Base-by-base conservation (phyloP, 2,888 invertebrate genomes). In the Aradus depressus region DNA sequence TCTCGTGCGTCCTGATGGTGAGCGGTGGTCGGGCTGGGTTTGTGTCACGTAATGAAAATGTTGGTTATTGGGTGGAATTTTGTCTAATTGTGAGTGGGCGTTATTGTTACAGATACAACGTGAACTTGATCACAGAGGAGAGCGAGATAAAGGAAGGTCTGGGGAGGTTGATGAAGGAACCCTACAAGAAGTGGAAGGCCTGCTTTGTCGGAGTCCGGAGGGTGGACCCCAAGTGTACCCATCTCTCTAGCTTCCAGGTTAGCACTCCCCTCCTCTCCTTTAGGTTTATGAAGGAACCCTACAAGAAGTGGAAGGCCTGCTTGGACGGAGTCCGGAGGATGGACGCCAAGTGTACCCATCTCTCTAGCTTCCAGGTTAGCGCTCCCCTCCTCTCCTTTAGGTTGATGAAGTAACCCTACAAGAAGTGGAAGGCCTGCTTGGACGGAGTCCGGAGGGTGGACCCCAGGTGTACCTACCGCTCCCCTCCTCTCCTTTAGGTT, bases 361-460 rank as follows among this genome's bases (percentile, higher is more conserved):
- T 90, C 45, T 65, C 75, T 31, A 68, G 72, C 55, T 82, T 88
- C 70, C 78, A 85, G 75, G 85, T n/a, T n/a, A n/a, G n/a, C n/a
- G n/a, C n/a, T n/a, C n/a, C n/a, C n/a, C n/a, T n/a, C n/a, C n/a
- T n/a, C n/a, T n/a, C n/a, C n/a, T n/a, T n/a, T n/a, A n/a, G n/a
- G n/a, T n/a, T n/a, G n/a, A n/a, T n/a, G n/a, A n/a, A n/a, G n/a
- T n/a, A n/a, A n/a, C n/a, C n/a, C n/a, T n/a, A n/a, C n/a, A 52
- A 44, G 19, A 45, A 31, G 42, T 71, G 95, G 23, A 83, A 85
- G 65, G 91, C 87, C 0, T 83, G 88, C 50, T 72, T 97, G 3
- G 90, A 98, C 87, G 98, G 98, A 6, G 88, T 86, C 3, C 74
- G 97, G 55, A 73, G 79, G 47, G 85, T 85, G 0, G 97, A 98